Evolutionary conservation across 2,113 vertebrate genomes (phyloP), one percentile per base, ranked within the genome.

Genomic region (Lagopus leucura): DNA sequence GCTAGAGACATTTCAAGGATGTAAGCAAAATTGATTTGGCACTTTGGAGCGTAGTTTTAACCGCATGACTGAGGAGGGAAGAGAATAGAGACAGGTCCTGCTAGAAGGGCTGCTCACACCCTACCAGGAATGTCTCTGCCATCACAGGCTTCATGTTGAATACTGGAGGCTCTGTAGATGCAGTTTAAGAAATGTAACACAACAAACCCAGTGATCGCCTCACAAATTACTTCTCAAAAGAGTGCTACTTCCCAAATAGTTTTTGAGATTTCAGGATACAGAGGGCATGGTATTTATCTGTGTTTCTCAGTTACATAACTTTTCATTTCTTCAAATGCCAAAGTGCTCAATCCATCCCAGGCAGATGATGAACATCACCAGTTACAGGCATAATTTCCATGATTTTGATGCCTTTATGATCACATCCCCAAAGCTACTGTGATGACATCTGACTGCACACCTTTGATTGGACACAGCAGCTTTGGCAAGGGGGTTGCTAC

Each of bases 371-470:
- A 64, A 60, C 14, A 45, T 14, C 45, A 70, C 4, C 30, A 73
- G 67, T 30, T 48, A 48, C 2, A 25, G 16, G 8, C 0, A 0
- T 22, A 48, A 77, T 28, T 30, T 45, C 1, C 45, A 7, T 40
- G 50, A 27, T 50, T 80, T 91, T 28, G 36, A 25, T 27, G 61
- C 25, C 25, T 40, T 40, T 40, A 38, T 64, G 61, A 64, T 12
- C 61, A 64, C 36, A 40, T 25, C 14, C 24, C 38, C 69, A 80
- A 63, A 73, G 21, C 13, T 55, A 18, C 58, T 55, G 6, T 32
- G 42, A 79, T 19, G 43, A 73, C 22, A 82, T 20, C 16, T 64
- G 58, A 72, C 15, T 71, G 21, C 34, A 60, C 16, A 36, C 60
- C 42, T 60, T 60, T 42, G 45, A n/a, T 17, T 25, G n/a, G 48